Evolutionary conservation across 1,140 invertebrate species (phyloP), one percentile per base, ranked within the genome.

Genomic region (Sitobion miscanthi): DNA sequence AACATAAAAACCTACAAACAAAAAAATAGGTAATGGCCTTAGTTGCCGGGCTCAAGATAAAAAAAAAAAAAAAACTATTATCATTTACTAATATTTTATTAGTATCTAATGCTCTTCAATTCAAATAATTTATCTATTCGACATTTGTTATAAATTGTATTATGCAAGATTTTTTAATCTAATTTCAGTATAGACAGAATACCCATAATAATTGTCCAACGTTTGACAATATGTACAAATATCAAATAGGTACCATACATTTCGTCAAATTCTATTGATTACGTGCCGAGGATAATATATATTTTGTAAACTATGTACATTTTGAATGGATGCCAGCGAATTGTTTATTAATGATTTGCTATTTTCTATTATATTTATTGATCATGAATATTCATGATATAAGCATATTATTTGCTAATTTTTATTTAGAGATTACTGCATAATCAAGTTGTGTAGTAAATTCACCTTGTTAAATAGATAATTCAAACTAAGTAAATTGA

Each of bases 221-320:
- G 2, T 9, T 25, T 85, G 3, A 42, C 2, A 85, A 35, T 23
- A 52, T 52, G 35, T 42, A 85, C 7, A 85, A 38, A 85, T 42
- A 85, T 42, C 38, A 42, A 85, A 42, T 42, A 42, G 6, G 8
- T 42, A 42, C 6, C 2, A 25, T 42, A 23, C 21, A 85, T 85
- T 85, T 85, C 38, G 82, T 17, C 83, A 86, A 86, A 25, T 86
- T 86, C 42, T 30, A 86, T 86, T 11, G 42, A 86, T 86, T 86
- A 86, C 25, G 21, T 42, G 30, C 42, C 21, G 17, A 47, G 47
- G 23, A 69, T n/a, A 86, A 69, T n/a, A 86, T 35, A 86, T 30
- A 86, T 45, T 85, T 86, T 86, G 83, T 47, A 23, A 45, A 23
- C 17, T n/a, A 85, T 45, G 21, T 30, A 85, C 5, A 85, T 86